phyloP scores from a whole-genome alignment of 2,888 invertebrate genomes.

The Serripes groenlandicus region DNA sequence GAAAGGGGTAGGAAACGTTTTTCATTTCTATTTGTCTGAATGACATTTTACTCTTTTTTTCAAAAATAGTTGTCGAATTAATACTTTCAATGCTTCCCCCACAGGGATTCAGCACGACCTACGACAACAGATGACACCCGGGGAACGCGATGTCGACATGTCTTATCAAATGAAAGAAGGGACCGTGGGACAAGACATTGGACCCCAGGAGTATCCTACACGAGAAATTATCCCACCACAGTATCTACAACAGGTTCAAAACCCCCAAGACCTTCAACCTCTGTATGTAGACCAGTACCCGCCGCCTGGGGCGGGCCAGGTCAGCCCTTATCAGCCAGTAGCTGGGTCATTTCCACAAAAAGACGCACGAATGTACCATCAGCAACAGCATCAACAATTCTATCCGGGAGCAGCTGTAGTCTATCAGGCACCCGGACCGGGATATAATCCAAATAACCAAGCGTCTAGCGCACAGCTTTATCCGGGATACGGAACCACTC shows the following conservation, averaged over 20 bases:
- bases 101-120: too few species aligned
- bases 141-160: too few species aligned
- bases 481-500: slow-evolving; percentile 21
- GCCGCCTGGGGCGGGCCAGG: slow-evolving; percentile 17
- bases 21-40: too few species aligned
- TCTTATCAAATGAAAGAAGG: too few species aligned
- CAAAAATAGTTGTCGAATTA: too few species aligned
- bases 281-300: slow-evolving; percentile 14
- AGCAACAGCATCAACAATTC: slow-evolving; percentile 15
- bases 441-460: neutral
- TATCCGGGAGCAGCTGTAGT: neutral
- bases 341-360: slow-evolving; percentile 19
- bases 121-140: too few species aligned
- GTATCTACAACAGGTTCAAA: neutral
- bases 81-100: too few species aligned
- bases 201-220: neutral
- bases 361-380: slow-evolving; percentile 17
- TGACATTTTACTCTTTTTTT: too few species aligned
- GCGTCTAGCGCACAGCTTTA: slow-evolving; percentile 4
- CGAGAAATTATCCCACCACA: neutral
- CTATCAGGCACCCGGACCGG: neutral
- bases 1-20: too few species aligned
- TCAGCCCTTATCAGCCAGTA: slow-evolving; percentile 8
- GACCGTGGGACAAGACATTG: too few species aligned
- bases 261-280: neutral